These are phyloP conservation scores for Halictus quadricinctus DNA, from an alignment of 2,888 invertebrate genomes.

Conservation along the genomic window DNA sequence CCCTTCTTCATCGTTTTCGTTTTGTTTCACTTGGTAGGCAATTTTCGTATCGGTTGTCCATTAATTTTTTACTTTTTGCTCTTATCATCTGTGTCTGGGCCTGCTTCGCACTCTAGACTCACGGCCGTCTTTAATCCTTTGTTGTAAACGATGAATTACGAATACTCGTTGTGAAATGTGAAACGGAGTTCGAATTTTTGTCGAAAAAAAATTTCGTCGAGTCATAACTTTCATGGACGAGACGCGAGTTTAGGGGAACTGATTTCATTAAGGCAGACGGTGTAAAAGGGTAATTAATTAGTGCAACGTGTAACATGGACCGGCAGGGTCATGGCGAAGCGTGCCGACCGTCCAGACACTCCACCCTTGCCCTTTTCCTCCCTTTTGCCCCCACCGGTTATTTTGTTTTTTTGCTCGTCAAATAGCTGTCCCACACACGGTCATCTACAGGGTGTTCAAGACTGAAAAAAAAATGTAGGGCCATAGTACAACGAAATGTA, in stretches of 20 bases:
- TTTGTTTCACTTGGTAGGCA: not conserved
- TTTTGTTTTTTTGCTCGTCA: slow-evolving; percentile 14
- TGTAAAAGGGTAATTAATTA: slow-evolving; percentile 68
- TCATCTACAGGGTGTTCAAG: slow-evolving; percentile 31
- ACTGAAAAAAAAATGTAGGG: slow-evolving; percentile 2
- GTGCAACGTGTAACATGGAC: slow-evolving; percentile 73
- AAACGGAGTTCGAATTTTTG: not conserved
- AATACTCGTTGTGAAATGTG: not conserved
- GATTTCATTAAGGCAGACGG: not conserved
- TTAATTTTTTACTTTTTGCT: not conserved
- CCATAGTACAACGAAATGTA: not conserved
- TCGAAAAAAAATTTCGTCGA: not conserved
- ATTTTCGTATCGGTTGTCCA: slow-evolving; percentile 8
- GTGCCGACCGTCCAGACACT: slow-evolving; percentile 77
- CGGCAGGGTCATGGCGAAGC: slow-evolving; percentile 77
- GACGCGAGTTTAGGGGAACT: not conserved
- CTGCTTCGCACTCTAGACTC: not conserved
- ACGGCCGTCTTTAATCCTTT: not conserved
- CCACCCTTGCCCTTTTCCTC: slow-evolving; percentile 55
- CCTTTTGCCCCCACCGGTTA: slow-evolving; percentile 31
- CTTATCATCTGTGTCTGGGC: not conserved
- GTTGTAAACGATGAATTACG: not conserved
- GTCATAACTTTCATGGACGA: not conserved
- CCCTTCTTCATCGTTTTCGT: not conserved
- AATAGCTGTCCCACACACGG: slow-evolving; percentile 38